Base-by-base conservation (phyloP, 30 jellyfish, hydroid and myxozoan species). In the Catostylus mosaicus region DNA sequence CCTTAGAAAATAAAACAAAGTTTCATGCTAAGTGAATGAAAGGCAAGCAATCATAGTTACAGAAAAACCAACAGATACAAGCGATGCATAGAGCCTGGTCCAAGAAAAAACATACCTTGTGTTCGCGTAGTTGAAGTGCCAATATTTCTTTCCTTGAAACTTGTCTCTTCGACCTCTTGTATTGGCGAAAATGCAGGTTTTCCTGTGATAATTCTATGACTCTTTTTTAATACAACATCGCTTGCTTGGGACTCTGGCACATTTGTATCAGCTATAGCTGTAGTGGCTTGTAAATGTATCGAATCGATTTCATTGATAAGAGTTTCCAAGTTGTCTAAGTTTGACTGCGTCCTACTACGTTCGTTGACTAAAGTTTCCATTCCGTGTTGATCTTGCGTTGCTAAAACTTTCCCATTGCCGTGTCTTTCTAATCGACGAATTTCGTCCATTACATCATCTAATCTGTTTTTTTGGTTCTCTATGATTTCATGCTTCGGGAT, bases 151-250 rank as follows among this genome's bases (percentile, higher is more conserved):
- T 85, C 75, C 48, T 48, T 74, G 23, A 59, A 72, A 24, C 77
- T 62, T 11, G 76, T 78, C 72, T 87, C 96, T 30, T 87, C 92
- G 12, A 87, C 92, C 60, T 87, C 96, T 24, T 77, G 78, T 27
- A 87, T 87, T 6, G 96, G 96, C 35, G 96, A 87, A 71, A 87
- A 87, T 22, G 89, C 83, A 5, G 96, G 96, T 30, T 87, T 81
- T 26, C 77, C 96, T 24, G 96, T 66, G 6, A 87, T 66, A 16
- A 56, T 31, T 19, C 78, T 38, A 22, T 43, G 86, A 14, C 61
- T 63, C 85, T 32, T 85, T 47, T 30, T 60, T 18, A 26, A 63
- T 43, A 30, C 68, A 54, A 9, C 64, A 16, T 45, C 78, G 37
- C 6, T 45, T 18, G 64, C 22, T 38, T 62, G 52, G 11, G 89